Evolutionary conservation across 2,113 vertebrate species (phyloP).

Genomic region (Seriola dumerili): DNA sequence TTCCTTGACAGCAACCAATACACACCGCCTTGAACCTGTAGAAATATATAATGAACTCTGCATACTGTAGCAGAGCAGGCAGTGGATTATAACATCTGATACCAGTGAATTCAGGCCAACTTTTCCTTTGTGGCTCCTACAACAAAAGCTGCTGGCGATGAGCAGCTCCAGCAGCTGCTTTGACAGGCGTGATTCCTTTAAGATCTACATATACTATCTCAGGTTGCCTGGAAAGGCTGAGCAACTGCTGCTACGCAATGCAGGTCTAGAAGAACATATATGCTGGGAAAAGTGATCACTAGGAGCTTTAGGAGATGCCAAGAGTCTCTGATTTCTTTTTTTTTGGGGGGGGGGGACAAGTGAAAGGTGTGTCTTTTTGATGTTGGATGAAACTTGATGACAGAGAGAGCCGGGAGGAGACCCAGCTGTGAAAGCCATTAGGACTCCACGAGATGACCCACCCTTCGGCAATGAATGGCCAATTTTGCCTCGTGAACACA

Average conservation of each 20-base stretch:
- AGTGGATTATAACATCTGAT: constrained; percentile 35
- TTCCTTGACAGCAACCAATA: too few relatives aligned
- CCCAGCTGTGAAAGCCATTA: constrained; percentile 80
- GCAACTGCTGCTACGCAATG: background rate
- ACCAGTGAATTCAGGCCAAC: constrained; percentile 9
- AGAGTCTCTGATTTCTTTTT: constrained; percentile 56
- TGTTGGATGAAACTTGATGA: constrained; percentile 77
- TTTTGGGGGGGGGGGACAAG: background rate
- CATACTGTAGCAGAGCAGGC: constrained; percentile 22
- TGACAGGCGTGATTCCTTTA: constrained; percentile 45
- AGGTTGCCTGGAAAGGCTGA: constrained; percentile 35
- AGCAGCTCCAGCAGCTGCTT: constrained; percentile 8
- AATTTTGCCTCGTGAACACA: constrained; percentile 42
- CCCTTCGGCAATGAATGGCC: constrained; percentile 65
- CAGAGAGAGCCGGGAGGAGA: constrained; percentile 50
- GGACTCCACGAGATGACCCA: constrained; percentile 60
- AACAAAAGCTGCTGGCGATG: constrained; percentile 31
- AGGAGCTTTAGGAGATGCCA: constrained; percentile 57
- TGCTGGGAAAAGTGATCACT: constrained; percentile 62
- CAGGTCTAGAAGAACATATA: constrained; percentile 30
- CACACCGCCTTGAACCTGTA: background rate
- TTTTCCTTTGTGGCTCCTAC: constrained; percentile 13
- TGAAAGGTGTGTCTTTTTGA: constrained; percentile 79
- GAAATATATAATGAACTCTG: background rate
- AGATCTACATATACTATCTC: constrained; percentile 28